A percentile compares a stretch with the other conserved stretches of the same genome.
Conservation (phyloP, 2,888 invertebrate species). For the Linnaemya vulpina region DNA sequence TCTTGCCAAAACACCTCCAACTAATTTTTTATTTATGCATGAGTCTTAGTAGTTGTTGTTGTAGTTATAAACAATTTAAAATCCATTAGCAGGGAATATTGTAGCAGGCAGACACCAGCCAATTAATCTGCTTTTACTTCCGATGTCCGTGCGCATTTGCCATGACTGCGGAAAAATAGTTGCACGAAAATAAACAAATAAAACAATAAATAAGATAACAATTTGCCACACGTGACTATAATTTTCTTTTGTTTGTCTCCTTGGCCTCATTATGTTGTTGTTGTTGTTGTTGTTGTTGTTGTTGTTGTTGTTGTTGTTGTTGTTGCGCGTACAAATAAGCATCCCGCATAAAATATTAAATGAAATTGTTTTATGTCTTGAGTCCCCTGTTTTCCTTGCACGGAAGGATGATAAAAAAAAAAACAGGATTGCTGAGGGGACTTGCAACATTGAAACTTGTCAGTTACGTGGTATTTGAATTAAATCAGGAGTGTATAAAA, state of each 20-base stretch:
- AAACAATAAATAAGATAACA: constrained; percentile 5
- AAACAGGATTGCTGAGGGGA: not conserved
- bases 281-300: not conserved
- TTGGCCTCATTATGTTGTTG: not conserved
- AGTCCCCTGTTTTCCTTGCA: not conserved
- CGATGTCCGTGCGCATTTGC: not conserved
- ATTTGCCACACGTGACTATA: constrained; percentile 31
- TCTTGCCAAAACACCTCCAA: too few species aligned
- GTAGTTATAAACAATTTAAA: not conserved
- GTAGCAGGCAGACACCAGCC: not conserved
- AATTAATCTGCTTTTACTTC: not conserved
- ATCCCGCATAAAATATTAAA: not conserved
- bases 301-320: not conserved
- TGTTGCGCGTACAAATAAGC: not conserved
- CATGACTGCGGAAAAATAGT: not conserved
- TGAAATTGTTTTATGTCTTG: not conserved
- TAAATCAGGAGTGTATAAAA: not conserved
- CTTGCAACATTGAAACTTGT: not conserved
- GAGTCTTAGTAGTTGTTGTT: not conserved
- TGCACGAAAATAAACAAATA: not conserved
- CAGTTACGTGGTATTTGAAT: not conserved
- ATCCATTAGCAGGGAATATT: not conserved
- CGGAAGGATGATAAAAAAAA: not conserved
- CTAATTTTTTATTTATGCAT: too few species aligned
- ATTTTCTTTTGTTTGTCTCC: not conserved